phyloP scores from a whole-genome alignment of 1,140 invertebrate species.

The Rhagoletis zephyria region DNA sequence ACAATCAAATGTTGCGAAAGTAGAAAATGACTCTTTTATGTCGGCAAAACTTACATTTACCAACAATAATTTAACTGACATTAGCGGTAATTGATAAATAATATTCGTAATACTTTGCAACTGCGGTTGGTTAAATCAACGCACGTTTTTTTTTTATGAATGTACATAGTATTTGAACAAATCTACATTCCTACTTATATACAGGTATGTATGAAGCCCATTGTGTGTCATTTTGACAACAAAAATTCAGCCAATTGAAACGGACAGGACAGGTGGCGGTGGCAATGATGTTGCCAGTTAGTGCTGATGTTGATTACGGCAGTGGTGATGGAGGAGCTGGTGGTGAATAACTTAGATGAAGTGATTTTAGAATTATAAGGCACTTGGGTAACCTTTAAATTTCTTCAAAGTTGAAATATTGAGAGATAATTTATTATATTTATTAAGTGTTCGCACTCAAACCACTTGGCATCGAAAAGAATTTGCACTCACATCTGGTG shows the following conservation, averaged over 20 bases:
- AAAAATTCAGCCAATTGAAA: neutral
- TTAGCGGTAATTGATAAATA: constrained; percentile 47
- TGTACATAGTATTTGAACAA: neutral
- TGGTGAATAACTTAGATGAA: neutral
- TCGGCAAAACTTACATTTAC: neutral
- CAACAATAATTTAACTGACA: neutral
- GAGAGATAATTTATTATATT: no score
- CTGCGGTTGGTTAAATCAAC: neutral
- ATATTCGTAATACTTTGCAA: neutral
- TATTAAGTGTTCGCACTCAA: no score
- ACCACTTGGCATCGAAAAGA: no score
- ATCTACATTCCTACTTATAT: neutral
- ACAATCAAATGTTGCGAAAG: neutral
- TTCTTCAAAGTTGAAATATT: no score
- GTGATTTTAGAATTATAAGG: constrained; percentile 26
- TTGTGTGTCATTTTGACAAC: constrained; percentile 5
- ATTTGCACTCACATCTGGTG: no score
- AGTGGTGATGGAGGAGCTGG: neutral
- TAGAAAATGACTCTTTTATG: constrained; percentile 36
- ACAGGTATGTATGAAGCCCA: neutral
- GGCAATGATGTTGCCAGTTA: neutral
- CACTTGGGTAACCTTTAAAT: no score
- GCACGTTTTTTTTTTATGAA: neutral
- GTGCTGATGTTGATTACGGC: neutral
- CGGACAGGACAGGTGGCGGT: neutral